Evolutionary conservation across 2,113 vertebrate species (phyloP).

Genomic region (Erythrolamprus reginae): DNA sequence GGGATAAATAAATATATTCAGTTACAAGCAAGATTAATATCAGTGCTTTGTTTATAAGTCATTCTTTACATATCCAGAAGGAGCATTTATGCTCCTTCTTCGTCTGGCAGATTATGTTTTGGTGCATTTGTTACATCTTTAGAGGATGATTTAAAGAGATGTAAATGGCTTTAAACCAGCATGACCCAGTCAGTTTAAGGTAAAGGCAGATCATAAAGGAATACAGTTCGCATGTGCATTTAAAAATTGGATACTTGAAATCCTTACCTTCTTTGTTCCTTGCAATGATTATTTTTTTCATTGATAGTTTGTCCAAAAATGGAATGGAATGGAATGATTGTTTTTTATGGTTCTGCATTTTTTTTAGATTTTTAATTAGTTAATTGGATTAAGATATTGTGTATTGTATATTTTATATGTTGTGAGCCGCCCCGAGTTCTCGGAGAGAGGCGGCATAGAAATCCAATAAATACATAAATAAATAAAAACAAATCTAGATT

Average conservation of each 20-base stretch:
- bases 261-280: neutral
- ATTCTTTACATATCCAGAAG: neutral
- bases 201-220: neutral
- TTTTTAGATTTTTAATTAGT: no score
- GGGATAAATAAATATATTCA: neutral
- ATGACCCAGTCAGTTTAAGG: neutral
- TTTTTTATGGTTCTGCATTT: no score
- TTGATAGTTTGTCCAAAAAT: neutral
- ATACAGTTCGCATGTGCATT: neutral
- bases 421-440: no score
- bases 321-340: no score
- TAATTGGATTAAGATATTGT: no score
- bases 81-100: neutral
- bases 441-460: no score
- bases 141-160: neutral
- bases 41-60: neutral
- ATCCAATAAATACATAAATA: no score
- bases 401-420: no score
- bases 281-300: neutral
- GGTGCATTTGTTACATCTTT: neutral
- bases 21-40: neutral
- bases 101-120: neutral
- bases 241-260: neutral
- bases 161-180: neutral
- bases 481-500: neutral